Percentiles rank a stretch among this genome's conserved stretches.
phyloP scores from a whole-genome alignment of 1,140 invertebrate genomes.

The Zaprionus africanus region DNA sequence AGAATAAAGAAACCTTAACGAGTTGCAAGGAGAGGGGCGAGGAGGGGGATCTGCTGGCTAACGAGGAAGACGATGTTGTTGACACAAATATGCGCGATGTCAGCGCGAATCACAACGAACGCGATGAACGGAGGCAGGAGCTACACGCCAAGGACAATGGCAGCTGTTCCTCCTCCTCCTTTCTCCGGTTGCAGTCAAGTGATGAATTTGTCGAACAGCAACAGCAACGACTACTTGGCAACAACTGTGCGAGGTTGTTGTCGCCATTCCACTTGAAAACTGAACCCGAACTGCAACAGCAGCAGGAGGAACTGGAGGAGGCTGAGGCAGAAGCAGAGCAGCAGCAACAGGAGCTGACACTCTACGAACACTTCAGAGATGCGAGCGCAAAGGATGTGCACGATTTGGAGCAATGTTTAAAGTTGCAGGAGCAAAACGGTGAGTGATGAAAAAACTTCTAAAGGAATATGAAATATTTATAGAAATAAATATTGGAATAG shows the following conservation, averaged over 20 bases:
- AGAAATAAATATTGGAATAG: too few species aligned
- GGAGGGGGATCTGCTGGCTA: not conserved
- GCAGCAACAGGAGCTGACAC: slow-evolving; percentile 40
- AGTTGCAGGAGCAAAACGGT: slow-evolving; percentile 65
- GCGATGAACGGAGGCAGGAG: slow-evolving; percentile 3
- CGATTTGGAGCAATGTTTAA: slow-evolving; percentile 65
- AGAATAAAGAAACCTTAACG: slow-evolving; percentile 51
- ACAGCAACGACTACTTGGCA: slow-evolving; percentile 47
- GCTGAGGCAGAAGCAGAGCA: slow-evolving; percentile 1
- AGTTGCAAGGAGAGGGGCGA: slow-evolving; percentile 17
- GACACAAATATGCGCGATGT: slow-evolving; percentile 81
- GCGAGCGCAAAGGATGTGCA: slow-evolving; percentile 63
- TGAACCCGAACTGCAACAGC: slow-evolving; percentile 25
- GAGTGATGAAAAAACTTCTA: slow-evolving; percentile 30
- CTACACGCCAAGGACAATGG: slow-evolving; percentile 43
- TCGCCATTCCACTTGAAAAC: slow-evolving; percentile 65
- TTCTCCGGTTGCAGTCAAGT: slow-evolving; percentile 56
- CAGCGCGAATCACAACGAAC: slow-evolving; percentile 60
- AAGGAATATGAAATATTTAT: too few species aligned
- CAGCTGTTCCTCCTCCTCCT: slow-evolving; percentile 26
- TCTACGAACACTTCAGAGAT: slow-evolving; percentile 63
- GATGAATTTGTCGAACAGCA: slow-evolving; percentile 61
- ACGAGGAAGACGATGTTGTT: slow-evolving; percentile 56
- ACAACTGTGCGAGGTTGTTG: slow-evolving; percentile 54
- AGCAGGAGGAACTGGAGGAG: slow-evolving; percentile 13